Base-by-base conservation (phyloP, 2,797 vertebrate genomes). In the Scolopax rusticola region DNA sequence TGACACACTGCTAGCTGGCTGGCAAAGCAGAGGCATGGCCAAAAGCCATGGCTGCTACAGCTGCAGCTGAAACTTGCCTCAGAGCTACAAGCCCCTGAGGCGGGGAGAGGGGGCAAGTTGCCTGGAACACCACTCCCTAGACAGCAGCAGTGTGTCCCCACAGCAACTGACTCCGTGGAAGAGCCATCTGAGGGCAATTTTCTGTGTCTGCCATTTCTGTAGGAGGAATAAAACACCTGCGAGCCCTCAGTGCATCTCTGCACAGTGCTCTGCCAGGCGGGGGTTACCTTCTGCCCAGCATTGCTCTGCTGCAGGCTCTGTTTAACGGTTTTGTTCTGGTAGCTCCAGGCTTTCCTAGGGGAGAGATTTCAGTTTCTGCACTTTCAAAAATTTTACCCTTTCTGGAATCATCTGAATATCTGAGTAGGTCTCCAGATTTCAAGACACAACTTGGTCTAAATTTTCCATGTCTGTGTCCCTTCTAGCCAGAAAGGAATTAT, bases 1-100 rank as follows among this genome's bases (percentile, higher is more conserved):
- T 7, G 1, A 3, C n/a, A n/a, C 20, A 3, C 60, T 0, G 4
- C 0, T 24, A 3, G 41, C 28, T 38, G 51, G 13, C 47, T 43
- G 53, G 17, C 27, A 36, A 50, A 65, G 41, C 1, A 3, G 17
- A 15, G 16, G 40, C 16, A 8, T 0, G 6, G 40, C 47, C 56
- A 14, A 82, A 67, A 65, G 4, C 25, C 45, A 45, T 0, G 0
- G 36, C 28, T 71, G 40, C 68, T 28, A 13, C 41, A 30, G n/a
- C 68, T 50, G 33, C 73, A 73, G 45, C 80, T 1, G 0, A 27
- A 89, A 56, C 30, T 13, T 4, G 0, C 3, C 15, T 59, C 4
- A 4, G 11, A 47, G 53, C 63, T 43, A 63, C 33, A 38, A 67
- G 24, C 3, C 10, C 17, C 84, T 54, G 8, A 0, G 0, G 4